These are phyloP conservation scores for Epistrophe eligans DNA, from an alignment of 2,888 invertebrate genomes.

Conservation along the genomic window DNA sequence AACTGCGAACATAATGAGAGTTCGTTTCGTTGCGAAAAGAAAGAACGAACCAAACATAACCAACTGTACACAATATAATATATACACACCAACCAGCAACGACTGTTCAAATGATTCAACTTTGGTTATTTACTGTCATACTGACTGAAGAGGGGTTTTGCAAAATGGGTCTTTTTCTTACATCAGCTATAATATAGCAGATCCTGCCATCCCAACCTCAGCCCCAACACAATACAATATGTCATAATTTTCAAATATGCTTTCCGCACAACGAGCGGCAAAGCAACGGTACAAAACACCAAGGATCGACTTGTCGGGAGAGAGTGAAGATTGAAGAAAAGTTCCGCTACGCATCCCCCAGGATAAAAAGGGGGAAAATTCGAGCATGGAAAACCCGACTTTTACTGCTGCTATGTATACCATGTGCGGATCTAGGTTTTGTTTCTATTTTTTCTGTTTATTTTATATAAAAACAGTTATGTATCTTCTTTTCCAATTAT, in stretches of 20 bases:
- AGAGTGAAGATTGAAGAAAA: constrained; percentile 71
- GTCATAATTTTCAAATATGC: constrained; percentile 75
- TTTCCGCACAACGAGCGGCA: constrained; percentile 49
- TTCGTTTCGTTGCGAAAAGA: constrained; percentile 40
- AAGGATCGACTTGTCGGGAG: constrained; percentile 24
- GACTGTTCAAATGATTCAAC: constrained; percentile 71
- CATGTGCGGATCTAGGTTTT: neutral
- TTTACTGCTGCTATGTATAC: constrained; percentile 3
- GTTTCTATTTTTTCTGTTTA: neutral
- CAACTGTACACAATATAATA: neutral
- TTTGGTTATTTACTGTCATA: constrained; percentile 75
- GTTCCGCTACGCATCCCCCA: constrained; percentile 43
- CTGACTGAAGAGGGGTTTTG: constrained; percentile 32
- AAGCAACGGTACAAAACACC: constrained; percentile 24
- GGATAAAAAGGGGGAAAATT: constrained; percentile 47
- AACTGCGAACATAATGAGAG: constrained; percentile 74
- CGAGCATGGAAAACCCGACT: constrained; percentile 48
- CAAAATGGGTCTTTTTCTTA: constrained; percentile 31
- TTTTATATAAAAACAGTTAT: too few relatives aligned
- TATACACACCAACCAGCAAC: constrained; percentile 18
- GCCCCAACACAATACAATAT: constrained; percentile 56
- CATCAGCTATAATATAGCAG: constrained; percentile 28
- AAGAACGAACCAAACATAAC: neutral
- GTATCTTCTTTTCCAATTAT: too few relatives aligned
- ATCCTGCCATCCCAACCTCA: neutral